Percentiles rank a stretch among this genome's conserved stretches.
These are phyloP conservation scores for Dinocampus coccinellae DNA, from an alignment of 2,888 invertebrate species.

Conservation along the genomic window DNA sequence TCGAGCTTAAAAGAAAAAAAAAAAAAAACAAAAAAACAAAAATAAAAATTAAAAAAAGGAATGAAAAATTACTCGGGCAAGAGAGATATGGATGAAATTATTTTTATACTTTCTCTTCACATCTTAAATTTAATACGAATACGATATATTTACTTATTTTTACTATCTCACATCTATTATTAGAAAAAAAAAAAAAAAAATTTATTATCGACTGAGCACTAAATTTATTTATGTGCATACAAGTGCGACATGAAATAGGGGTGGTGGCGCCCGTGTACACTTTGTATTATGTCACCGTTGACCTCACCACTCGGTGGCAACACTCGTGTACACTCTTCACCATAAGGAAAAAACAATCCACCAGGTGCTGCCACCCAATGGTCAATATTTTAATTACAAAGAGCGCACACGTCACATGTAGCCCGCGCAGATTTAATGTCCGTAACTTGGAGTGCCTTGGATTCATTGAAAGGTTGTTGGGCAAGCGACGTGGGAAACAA, in stretches of 20 bases:
- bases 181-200: no score
- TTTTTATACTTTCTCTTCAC: conserved; percentile 32
- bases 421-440: background rate
- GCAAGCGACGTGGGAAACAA: conserved; percentile 10
- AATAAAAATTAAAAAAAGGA: conserved; percentile 19
- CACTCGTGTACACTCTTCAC: conserved; percentile 6
- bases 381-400: conserved; percentile 4
- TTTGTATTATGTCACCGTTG: background rate
- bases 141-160: background rate
- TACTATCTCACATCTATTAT: background rate
- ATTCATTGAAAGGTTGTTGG: background rate
- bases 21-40: conserved; percentile 29
- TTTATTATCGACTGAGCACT: conserved; percentile 52
- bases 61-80: no score
- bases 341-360: conserved; percentile 46
- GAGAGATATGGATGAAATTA: conserved; percentile 22
- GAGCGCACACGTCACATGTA: background rate
- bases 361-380: conserved; percentile 63
- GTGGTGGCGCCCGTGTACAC: background rate
- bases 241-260: conserved; percentile 42
- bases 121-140: conserved; percentile 14
- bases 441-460: background rate
- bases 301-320: background rate
- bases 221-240: conserved; percentile 40
- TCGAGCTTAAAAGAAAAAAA: conserved; percentile 42